These are phyloP conservation scores for Trinorchestia longiramus DNA, from an alignment of 1,140 invertebrate species.

Conservation along the genomic window DNA sequence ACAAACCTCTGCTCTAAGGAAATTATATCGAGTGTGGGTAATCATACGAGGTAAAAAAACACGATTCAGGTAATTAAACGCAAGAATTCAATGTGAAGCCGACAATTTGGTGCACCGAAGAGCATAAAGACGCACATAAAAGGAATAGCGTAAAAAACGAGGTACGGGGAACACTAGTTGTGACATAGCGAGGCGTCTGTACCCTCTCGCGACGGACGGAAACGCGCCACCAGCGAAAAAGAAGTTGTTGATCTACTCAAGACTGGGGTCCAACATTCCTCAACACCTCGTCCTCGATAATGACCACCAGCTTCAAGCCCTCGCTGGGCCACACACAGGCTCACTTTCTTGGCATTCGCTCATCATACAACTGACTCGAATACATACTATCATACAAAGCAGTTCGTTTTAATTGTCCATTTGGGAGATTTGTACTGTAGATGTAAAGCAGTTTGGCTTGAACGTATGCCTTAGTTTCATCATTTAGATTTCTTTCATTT, in stretches of 20 bases:
- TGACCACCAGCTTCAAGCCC: constrained; percentile 22
- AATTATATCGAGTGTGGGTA: neutral
- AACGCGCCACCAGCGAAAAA: neutral
- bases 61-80: neutral
- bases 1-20: neutral
- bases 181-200: neutral
- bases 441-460: neutral
- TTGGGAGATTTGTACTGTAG: neutral
- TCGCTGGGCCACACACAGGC: neutral
- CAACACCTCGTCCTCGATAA: constrained; percentile 25
- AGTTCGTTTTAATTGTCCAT: neutral
- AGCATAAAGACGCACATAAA: neutral
- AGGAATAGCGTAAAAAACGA: neutral
- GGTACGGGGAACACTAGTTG: neutral
- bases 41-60: neutral
- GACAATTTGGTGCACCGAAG: neutral
- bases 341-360: neutral
- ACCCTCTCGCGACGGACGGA: neutral
- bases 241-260: neutral
- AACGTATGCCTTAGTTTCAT: neutral
- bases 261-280: constrained; percentile 21
- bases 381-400: neutral
- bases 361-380: neutral
- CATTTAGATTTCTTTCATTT: neutral
- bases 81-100: neutral